Base-by-base conservation (phyloP, 1,140 invertebrate genomes). In the Zaprionus africanus region DNA sequence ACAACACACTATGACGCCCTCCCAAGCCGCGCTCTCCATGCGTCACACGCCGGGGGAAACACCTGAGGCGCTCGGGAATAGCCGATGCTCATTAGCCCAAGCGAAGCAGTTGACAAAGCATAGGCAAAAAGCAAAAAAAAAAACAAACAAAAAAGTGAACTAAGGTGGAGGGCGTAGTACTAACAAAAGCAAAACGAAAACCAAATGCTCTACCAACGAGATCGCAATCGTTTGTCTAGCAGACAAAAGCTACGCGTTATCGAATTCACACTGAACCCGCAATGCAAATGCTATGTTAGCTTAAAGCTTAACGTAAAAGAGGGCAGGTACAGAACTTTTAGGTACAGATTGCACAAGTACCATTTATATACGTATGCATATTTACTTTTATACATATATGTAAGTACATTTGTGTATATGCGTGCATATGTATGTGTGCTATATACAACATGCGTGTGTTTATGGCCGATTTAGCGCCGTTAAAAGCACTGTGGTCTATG, bases 1-100 rank as follows among this genome's bases (percentile, higher is more conserved):
- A 38, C 11, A 38, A 17, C n/a, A 46, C 53, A 24, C 19, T 26
- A 13, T 41, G 11, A 38, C 24, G 15, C 11, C 64, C 64, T 26
- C n/a, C 15, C 17, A 63, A 75, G 49, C 72, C 58, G 72, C 72
- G 58, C 66, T 69, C 66, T 58, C 15, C 41, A 62, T 69, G 60
- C 73, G 46, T 71, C 73, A 66, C 17, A 49, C 43, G 64, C 64
- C 54, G n/a, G 73, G 84, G 80, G 84, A 86, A 88, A 86, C 84
- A 86, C 83, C 83, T 86, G 80, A 87, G 84, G 74, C 64, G 65
- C 72, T 72, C 68, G 77, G 73, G 80, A 87, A 83, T 80, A 51
- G 73, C 73, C 84, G 67, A 70, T 66, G 68, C 68, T 82, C 74
- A 86, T 87, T 82, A 79, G 67, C 78, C 58, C 56, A 86, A 49